Conservation (phyloP, 2,888 invertebrate species). For the Ophion ventricosus region DNA sequence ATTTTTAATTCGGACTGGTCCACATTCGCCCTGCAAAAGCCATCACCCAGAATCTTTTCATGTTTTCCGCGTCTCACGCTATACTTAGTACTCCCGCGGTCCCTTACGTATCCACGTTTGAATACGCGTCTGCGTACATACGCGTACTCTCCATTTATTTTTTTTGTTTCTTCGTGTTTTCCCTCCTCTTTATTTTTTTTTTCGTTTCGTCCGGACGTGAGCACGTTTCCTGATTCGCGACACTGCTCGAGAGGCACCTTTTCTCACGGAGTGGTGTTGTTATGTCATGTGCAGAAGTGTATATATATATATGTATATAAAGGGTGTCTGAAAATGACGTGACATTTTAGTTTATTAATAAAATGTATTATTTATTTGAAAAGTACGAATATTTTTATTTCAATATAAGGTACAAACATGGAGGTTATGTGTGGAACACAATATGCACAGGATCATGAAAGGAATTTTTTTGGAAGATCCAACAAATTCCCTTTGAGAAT, state of each 20-base stretch:
- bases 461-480: no score
- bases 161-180: neutral
- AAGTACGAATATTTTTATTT: no score
- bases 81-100: conserved; percentile 16
- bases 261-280: conserved; percentile 8
- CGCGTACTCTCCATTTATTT: neutral
- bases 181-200: conserved; percentile 53
- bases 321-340: no score
- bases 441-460: no score
- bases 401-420: no score
- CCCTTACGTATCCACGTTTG: conserved; percentile 24
- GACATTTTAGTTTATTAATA: no score
- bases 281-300: neutral
- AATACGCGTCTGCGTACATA: neutral
- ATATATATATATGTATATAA: neutral
- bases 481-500: no score
- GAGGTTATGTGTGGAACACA: no score
- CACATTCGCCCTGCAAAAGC: conserved; percentile 67
- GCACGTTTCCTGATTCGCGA: conserved; percentile 66
- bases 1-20: conserved; percentile 70
- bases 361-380: no score
- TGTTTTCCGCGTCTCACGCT: conserved; percentile 40
- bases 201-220: conserved; percentile 36
- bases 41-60: conserved; percentile 55
- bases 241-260: conserved; percentile 55